phyloP scores from a whole-genome alignment of 2,113 vertebrate genomes.

The Choloepus hoffmanni region DNA sequence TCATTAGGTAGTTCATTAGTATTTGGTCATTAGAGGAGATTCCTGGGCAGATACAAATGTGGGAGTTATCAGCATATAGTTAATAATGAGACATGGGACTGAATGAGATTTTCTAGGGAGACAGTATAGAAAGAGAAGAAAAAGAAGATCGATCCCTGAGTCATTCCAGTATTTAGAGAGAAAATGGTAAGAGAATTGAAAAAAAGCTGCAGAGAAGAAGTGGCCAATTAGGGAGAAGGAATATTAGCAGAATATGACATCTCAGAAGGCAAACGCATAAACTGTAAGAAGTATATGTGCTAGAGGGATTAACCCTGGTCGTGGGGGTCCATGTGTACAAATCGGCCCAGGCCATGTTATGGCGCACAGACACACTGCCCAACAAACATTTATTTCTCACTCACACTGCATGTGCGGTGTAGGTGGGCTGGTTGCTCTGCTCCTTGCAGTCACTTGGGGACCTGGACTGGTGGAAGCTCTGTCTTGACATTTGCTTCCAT shows the following conservation, averaged over 20 bases:
- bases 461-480: not conserved
- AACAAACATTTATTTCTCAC: not conserved
- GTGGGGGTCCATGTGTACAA: not conserved
- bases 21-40: not conserved
- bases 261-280: not conserved
- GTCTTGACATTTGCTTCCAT: not conserved
- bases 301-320: not conserved
- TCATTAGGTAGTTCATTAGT: not conserved
- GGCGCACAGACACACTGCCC: not conserved
- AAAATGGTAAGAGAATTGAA: not conserved
- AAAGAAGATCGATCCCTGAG: not conserved
- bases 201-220: not conserved
- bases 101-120: not conserved
- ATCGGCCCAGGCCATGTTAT: not conserved
- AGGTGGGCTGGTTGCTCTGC: not conserved
- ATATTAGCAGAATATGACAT: not conserved
- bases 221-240: not conserved
- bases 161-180: not conserved
- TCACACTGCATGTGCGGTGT: accelerated
- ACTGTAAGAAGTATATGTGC: not conserved
- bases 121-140: not conserved
- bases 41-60: not conserved
- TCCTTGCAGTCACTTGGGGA: not conserved
- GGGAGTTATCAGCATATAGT: too few species aligned
- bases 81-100: too few species aligned